A percentile compares a stretch with the other conserved stretches of the same genome.
Conservation (phyloP, 1,140 invertebrate genomes). For the Neodiprion fabricii region DNA sequence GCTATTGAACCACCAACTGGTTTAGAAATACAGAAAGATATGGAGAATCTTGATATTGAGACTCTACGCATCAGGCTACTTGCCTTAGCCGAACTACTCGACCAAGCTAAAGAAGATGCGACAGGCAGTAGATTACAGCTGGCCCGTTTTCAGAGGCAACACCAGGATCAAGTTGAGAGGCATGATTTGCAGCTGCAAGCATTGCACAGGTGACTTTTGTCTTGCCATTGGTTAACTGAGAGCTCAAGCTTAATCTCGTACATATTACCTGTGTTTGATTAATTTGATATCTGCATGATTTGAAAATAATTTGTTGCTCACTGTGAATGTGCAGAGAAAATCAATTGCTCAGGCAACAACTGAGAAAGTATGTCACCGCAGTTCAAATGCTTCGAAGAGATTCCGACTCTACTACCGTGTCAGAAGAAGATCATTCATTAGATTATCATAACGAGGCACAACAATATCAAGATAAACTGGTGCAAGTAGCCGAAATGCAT, state of each 20-base stretch:
- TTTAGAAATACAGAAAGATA: conserved; percentile 38
- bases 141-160: conserved; percentile 54
- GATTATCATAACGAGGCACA: conserved; percentile 76
- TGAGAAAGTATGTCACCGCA: conserved; percentile 89
- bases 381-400: conserved; percentile 82
- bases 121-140: conserved; percentile 51
- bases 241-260: too few relatives aligned
- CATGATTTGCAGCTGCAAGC: conserved; percentile 58
- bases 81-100: conserved; percentile 52
- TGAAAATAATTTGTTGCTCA: too few relatives aligned
- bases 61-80: conserved; percentile 46
- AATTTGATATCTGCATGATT: too few relatives aligned
- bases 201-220: conserved; percentile 43
- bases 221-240: not conserved
- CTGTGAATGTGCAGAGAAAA: conserved; percentile 73
- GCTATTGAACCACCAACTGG: conserved; percentile 50
- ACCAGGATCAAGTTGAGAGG: conserved; percentile 57
- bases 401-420: conserved; percentile 55
- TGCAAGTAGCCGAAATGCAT: conserved; percentile 96
- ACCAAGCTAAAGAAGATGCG: conserved; percentile 54
- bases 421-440: conserved; percentile 54
- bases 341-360: conserved; percentile 84
- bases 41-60: conserved; percentile 47
- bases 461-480: conserved; percentile 87
- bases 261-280: too few relatives aligned